Evolutionary conservation across 2,797 vertebrate species (phyloP).

Genomic region (Natrix natrix): DNA sequence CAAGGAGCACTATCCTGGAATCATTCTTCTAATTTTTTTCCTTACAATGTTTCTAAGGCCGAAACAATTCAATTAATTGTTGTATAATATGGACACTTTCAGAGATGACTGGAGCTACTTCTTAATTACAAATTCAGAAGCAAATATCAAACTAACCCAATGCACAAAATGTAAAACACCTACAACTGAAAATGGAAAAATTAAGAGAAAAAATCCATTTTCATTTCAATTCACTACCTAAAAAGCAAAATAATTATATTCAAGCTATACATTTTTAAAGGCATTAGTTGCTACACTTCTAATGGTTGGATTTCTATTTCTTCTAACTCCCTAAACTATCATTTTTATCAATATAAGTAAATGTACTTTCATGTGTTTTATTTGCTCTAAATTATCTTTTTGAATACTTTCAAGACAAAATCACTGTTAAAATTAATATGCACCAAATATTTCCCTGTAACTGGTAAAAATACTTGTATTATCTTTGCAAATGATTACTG

Average conservation of each 20-base stretch:
- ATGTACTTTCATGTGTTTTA: slow-evolving; percentile 51
- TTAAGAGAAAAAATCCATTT: slow-evolving; percentile 63
- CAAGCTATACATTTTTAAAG: slow-evolving; percentile 61
- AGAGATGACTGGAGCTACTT: neutral
- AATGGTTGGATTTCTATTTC: slow-evolving; percentile 64
- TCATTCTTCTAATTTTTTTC: neutral
- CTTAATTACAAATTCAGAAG: neutral
- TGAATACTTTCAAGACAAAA: slow-evolving; percentile 66
- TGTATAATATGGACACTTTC: neutral
- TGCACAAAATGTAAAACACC: slow-evolving; percentile 43
- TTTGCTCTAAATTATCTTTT: slow-evolving; percentile 61
- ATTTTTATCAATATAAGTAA: slow-evolving; percentile 60
- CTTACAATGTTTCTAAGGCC: neutral
- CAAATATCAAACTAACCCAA: neutral
- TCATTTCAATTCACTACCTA: slow-evolving; percentile 63
- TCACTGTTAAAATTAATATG: slow-evolving; percentile 56
- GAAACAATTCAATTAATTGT: neutral
- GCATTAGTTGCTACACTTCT: slow-evolving; percentile 62
- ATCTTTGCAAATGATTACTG: slow-evolving; percentile 46
- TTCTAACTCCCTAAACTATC: slow-evolving; percentile 59
- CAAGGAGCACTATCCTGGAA: too few species aligned
- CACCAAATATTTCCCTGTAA: slow-evolving; percentile 47
- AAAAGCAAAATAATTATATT: slow-evolving; percentile 54
- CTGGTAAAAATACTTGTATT: slow-evolving; percentile 52
- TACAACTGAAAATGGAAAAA: slow-evolving; percentile 57